A percentile compares a stretch with the other conserved stretches of the same genome.
Evolutionary conservation across 2,888 invertebrate species (phyloP).

Genomic region (Lasioglossum vierecki): DNA sequence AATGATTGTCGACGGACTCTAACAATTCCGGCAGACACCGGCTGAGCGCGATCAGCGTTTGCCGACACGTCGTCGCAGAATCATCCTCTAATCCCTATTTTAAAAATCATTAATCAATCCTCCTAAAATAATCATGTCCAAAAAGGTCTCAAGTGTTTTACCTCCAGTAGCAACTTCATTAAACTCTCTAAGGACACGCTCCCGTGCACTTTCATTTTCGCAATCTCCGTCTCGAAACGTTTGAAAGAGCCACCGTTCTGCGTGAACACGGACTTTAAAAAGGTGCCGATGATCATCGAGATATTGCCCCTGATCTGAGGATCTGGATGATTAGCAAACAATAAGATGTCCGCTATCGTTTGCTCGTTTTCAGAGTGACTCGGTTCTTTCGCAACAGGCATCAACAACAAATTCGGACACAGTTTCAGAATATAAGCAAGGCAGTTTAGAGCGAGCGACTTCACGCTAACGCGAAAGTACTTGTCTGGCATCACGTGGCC

Average conservation of each 20-base stretch:
- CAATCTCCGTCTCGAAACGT: slow-evolving; percentile 67
- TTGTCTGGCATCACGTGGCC: slow-evolving; percentile 89
- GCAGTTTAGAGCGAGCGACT: slow-evolving; percentile 93
- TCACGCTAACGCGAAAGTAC: slow-evolving; percentile 94
- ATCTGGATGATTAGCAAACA: slow-evolving; percentile 90
- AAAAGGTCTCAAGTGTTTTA: slow-evolving; percentile 73
- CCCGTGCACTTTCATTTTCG: slow-evolving; percentile 80
- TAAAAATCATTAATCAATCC: slow-evolving; percentile 28
- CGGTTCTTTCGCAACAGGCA: slow-evolving; percentile 83
- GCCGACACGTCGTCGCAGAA: slow-evolving; percentile 90
- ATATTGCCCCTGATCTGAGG: slow-evolving; percentile 92
- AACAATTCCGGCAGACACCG: slow-evolving; percentile 86
- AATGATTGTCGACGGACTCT: slow-evolving; percentile 86
- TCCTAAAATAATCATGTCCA: not conserved
- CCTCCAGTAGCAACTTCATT: slow-evolving; percentile 86
- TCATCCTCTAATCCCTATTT: slow-evolving; percentile 89
- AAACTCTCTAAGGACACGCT: slow-evolving; percentile 84
- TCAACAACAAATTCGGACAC: slow-evolving; percentile 90
- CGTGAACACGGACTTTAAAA: slow-evolving; percentile 87
- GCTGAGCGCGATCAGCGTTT: slow-evolving; percentile 88
- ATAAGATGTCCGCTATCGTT: slow-evolving; percentile 89
- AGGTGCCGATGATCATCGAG: slow-evolving; percentile 88
- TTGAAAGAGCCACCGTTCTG: slow-evolving; percentile 86
- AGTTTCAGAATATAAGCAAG: slow-evolving; percentile 90
- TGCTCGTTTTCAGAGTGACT: slow-evolving; percentile 83